phyloP scores from a whole-genome alignment of 1,140 invertebrate species.

The Sinonovacula constricta region DNA sequence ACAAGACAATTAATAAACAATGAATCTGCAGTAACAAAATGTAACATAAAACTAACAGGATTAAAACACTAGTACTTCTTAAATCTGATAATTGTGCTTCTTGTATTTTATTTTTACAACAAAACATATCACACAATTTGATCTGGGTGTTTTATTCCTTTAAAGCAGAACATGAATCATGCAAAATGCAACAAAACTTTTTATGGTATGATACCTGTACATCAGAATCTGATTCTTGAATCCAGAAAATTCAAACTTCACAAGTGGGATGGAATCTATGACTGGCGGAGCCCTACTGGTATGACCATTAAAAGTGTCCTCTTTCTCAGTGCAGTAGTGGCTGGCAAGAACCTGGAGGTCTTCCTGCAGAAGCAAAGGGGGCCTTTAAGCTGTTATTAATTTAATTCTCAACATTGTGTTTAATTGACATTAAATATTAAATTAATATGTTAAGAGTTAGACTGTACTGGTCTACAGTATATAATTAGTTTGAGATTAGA shows the following conservation, averaged over 20 bases:
- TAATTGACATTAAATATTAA: neutral
- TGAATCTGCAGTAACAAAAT: no score
- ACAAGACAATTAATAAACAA: no score
- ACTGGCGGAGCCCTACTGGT: neutral
- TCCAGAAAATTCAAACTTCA: neutral
- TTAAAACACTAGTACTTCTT: no score
- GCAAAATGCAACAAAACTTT: no score
- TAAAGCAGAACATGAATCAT: no score
- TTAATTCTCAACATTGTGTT: neutral
- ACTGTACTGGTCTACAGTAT: neutral
- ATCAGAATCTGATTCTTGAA: neutral
- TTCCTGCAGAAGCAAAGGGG: no score
- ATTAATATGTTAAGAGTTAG: neutral
- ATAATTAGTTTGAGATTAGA: neutral
- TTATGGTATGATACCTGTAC: neutral
- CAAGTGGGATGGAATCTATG: neutral
- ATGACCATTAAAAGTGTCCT: neutral
- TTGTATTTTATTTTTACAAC: no score
- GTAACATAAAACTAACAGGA: no score
- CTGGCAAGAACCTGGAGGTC: neutral
- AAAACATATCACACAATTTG: no score
- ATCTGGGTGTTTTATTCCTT: no score
- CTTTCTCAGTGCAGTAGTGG: neutral
- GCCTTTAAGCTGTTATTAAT: no score
- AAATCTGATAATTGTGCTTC: no score